Percentiles rank a stretch among this genome's conserved stretches.
Evolutionary conservation across 2,113 vertebrate genomes (phyloP).

Genomic region (Daubentonia madagascariensis): DNA sequence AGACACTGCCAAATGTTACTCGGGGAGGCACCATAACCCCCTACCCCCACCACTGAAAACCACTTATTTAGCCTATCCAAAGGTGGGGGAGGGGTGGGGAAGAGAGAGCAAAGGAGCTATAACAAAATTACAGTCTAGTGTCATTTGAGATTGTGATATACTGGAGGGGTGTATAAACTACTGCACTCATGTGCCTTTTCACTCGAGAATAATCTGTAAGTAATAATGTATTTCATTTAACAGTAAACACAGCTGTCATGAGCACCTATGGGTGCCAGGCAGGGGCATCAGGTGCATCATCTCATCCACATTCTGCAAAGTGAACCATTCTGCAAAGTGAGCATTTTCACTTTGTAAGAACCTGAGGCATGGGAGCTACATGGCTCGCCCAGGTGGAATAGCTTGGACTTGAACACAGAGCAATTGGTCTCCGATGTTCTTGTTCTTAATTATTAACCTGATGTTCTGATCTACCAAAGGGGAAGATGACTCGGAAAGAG

Average conservation of each 20-base stretch:
- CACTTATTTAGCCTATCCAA: too few species aligned
- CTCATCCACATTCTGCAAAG: background rate
- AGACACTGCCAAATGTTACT: background rate
- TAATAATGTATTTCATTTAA: background rate
- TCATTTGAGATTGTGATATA: background rate
- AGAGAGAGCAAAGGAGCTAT: background rate
- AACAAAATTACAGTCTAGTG: background rate
- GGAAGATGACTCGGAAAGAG: too few species aligned
- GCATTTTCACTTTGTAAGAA: background rate
- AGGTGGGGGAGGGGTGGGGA: background rate
- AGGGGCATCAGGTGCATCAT: accelerated
- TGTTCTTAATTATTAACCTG: background rate
- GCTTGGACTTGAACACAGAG: background rate
- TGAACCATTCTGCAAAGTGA: background rate
- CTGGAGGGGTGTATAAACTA: background rate
- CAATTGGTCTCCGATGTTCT: background rate
- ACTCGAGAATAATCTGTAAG: background rate
- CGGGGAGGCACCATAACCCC: background rate
- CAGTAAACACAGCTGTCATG: background rate
- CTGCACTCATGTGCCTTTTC: background rate
- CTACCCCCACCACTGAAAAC: background rate
- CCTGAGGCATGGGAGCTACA: background rate
- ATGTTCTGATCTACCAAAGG: background rate
- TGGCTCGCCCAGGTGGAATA: background rate
- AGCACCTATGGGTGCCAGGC: background rate